A percentile compares a stretch with the other conserved stretches of the same genome.
These are phyloP conservation scores for Pseudomugil gertrudae DNA, from an alignment of 2,797 vertebrate species.

Conservation along the genomic window DNA sequence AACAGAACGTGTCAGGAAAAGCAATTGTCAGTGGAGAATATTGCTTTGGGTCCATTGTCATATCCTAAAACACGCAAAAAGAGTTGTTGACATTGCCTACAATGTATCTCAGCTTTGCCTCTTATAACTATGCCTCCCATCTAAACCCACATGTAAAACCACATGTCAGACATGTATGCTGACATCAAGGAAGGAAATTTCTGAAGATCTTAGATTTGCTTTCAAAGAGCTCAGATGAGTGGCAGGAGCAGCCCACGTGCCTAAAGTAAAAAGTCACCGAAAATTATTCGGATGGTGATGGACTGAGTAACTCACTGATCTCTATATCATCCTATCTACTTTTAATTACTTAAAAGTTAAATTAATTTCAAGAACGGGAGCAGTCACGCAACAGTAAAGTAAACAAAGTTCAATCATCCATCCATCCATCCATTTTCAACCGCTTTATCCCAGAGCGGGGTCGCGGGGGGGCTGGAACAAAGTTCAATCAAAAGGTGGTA, in stretches of 20 bases:
- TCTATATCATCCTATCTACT: background rate
- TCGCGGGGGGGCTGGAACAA: too few species aligned
- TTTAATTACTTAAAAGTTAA: background rate
- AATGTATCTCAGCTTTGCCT: conserved; percentile 56
- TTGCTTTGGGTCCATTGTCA: conserved; percentile 46
- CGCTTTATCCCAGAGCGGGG: too few species aligned
- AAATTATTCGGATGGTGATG: conserved; percentile 18
- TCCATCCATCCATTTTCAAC: too few species aligned
- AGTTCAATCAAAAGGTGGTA: too few species aligned
- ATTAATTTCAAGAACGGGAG: background rate
- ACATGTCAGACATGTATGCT: conserved; percentile 22
- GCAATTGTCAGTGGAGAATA: conserved; percentile 35
- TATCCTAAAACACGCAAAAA: conserved; percentile 63
- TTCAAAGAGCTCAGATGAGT: conserved; percentile 1
- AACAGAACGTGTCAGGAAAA: conserved; percentile 35
- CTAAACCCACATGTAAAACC: conserved; percentile 1
- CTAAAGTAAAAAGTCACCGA: conserved; percentile 11
- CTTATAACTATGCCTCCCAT: background rate
- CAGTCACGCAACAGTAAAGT: background rate
- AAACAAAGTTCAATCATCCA: background rate
- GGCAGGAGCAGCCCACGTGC: background rate
- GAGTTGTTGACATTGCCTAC: conserved; percentile 40
- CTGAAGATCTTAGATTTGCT: conserved; percentile 13
- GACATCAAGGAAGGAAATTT: conserved; percentile 20
- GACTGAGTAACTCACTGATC: conserved; percentile 2